A percentile compares a stretch with the other conserved stretches of the same genome.
phyloP scores from a whole-genome alignment of 2,888 invertebrate species.

The Chymomyza amoena region DNA sequence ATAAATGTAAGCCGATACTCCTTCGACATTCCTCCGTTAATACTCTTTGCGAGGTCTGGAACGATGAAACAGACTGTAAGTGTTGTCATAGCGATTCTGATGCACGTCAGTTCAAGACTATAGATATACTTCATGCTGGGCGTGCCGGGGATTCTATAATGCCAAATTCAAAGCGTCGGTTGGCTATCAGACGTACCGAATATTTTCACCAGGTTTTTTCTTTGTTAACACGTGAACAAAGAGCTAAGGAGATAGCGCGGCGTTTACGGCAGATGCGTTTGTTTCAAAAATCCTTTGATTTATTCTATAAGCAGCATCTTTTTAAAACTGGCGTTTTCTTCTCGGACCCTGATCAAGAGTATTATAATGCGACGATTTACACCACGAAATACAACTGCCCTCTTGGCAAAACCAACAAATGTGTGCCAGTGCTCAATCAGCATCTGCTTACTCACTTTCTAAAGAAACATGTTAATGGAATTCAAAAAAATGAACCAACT shows the following conservation, averaged over 20 bases:
- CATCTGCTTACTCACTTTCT: constrained; percentile 36
- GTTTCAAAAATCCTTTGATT: constrained; percentile 8
- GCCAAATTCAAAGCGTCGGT: background rate
- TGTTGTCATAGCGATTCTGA: background rate
- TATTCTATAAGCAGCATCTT: background rate
- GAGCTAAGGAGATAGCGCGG: background rate
- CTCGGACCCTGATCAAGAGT: background rate
- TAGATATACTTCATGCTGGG: constrained; percentile 20
- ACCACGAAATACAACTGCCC: constrained; percentile 21
- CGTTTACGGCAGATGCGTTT: constrained; percentile 28
- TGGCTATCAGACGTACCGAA: background rate
- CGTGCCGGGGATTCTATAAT: background rate
- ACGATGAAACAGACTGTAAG: background rate
- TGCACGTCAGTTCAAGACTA: background rate
- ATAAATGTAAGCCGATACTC: no score
- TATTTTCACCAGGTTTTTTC: constrained; percentile 13
- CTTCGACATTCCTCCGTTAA: background rate
- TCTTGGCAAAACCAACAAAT: background rate
- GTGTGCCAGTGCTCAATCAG: constrained; percentile 14
- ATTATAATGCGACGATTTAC: background rate
- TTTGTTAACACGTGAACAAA: background rate
- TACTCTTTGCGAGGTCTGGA: constrained; percentile 33
- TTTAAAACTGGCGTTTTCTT: background rate
- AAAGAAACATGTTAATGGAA: constrained; percentile 4
- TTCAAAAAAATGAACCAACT: constrained; percentile 6